Percentiles rank a stretch among this genome's conserved stretches.
Evolutionary conservation across 2,113 vertebrate species (phyloP).

Genomic region (Semicossyphus pulcher): DNA sequence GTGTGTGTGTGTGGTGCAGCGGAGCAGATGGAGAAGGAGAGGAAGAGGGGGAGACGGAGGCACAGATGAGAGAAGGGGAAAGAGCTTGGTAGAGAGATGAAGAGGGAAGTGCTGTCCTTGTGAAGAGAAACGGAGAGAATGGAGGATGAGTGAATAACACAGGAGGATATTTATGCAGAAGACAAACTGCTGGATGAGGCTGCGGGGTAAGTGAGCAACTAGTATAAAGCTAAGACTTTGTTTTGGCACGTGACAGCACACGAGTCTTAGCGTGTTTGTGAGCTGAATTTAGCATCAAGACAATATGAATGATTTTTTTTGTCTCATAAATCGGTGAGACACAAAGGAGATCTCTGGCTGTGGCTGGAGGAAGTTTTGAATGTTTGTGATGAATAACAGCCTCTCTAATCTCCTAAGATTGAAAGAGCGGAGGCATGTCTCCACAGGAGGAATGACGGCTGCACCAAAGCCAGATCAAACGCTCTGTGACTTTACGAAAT

Average conservation of each 20-base stretch:
- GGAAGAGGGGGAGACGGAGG: constrained; percentile 14
- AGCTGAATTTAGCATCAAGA: constrained; percentile 13
- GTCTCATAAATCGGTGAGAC: not conserved
- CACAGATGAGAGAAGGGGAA: constrained; percentile 34
- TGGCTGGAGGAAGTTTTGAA: constrained; percentile 21
- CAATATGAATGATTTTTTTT: not conserved
- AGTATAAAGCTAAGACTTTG: constrained; percentile 5
- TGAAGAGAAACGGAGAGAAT: not conserved
- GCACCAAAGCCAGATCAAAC: constrained; percentile 39
- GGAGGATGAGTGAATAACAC: constrained; percentile 20
- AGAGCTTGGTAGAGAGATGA: constrained; percentile 35
- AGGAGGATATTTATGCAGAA: constrained; percentile 27
- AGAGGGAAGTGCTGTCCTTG: constrained; percentile 27
- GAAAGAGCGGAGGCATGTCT: not conserved
- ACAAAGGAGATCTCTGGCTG: constrained; percentile 1
- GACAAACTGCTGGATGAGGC: constrained; percentile 39
- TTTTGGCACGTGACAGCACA: constrained; percentile 6
- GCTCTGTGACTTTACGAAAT: constrained; percentile 34
- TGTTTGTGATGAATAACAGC: not conserved
- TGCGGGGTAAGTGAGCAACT: constrained; percentile 63
- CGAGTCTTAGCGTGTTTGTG: not conserved
- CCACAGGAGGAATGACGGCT: constrained; percentile 30
- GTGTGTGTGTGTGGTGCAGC: constrained; percentile 59
- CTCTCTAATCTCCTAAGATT: constrained; percentile 1
- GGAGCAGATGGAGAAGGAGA: constrained; percentile 46